Percentiles rank a stretch among this genome's conserved stretches.
Evolutionary conservation across 30 jellyfish, hydroid and myxozoan species (phyloP).

Genomic region (Turritopsis rubra): DNA sequence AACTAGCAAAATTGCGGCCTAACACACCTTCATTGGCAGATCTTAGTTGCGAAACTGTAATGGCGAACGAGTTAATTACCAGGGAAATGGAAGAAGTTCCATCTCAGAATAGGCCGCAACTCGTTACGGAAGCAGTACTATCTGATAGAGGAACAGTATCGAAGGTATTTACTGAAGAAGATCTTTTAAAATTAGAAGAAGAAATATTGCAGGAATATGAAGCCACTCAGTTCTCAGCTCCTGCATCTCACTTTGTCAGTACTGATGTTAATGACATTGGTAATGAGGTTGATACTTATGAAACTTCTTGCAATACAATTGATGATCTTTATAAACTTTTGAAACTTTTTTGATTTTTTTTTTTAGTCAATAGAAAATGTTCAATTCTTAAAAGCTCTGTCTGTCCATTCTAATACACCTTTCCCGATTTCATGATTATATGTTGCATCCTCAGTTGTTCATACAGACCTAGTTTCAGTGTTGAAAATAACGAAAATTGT

Average conservation of each 20-base stretch:
- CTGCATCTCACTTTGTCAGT: neutral
- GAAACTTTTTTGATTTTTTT: neutral
- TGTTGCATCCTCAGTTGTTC: too few relatives aligned
- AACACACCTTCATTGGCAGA: neutral
- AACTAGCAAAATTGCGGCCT: neutral
- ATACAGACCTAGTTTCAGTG: too few relatives aligned
- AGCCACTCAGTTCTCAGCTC: neutral
- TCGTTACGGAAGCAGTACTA: neutral
- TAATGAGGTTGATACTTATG: neutral
- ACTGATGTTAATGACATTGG: neutral
- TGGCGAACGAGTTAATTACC: neutral
- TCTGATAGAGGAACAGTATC: neutral
- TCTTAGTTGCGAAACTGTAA: too few relatives aligned
- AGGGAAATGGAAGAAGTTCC: neutral
- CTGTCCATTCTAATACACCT: too few relatives aligned
- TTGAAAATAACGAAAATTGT: too few relatives aligned
- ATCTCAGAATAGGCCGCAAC: neutral
- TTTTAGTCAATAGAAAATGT: neutral
- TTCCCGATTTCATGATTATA: too few relatives aligned
- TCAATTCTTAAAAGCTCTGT: too few relatives aligned
- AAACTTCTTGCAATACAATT: neutral
- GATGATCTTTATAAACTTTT: neutral
- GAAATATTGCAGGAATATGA: neutral
- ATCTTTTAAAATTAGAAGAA: neutral
- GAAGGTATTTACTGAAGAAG: neutral